A percentile compares a stretch with the other conserved stretches of the same genome.
Conservation (phyloP, 2,113 vertebrate species). For the Galemys pyrenaicus region DNA sequence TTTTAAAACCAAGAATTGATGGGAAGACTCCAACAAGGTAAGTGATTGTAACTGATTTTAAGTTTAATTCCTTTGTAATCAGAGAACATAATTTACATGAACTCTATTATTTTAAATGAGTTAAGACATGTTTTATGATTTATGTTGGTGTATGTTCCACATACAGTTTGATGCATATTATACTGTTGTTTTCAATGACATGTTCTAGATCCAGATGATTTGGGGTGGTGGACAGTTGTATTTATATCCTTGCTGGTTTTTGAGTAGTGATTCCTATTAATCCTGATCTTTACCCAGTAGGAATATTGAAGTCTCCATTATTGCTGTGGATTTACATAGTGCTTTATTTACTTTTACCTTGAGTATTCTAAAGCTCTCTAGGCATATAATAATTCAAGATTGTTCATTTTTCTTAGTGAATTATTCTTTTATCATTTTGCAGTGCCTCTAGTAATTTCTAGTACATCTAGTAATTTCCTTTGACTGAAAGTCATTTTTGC, state of each 20-base stretch:
- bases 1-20: neutral
- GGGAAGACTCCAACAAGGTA: neutral
- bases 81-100: neutral
- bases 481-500: neutral
- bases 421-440: neutral
- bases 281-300: neutral
- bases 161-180: neutral
- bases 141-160: neutral
- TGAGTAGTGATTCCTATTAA: neutral
- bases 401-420: neutral
- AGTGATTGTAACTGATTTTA: neutral
- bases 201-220: neutral
- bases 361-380: neutral
- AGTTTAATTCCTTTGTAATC: neutral
- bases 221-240: neutral
- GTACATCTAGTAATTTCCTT: neutral
- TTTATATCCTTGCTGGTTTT: neutral
- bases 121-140: neutral
- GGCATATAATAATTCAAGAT: neutral
- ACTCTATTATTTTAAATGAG: neutral
- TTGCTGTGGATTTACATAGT: neutral
- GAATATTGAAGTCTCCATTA: neutral
- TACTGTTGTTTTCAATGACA: neutral
- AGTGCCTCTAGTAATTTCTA: neutral
- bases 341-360: neutral